These are phyloP conservation scores for Nemurella pictetii DNA, from an alignment of 2,888 invertebrate genomes.

Conservation along the genomic window DNA sequence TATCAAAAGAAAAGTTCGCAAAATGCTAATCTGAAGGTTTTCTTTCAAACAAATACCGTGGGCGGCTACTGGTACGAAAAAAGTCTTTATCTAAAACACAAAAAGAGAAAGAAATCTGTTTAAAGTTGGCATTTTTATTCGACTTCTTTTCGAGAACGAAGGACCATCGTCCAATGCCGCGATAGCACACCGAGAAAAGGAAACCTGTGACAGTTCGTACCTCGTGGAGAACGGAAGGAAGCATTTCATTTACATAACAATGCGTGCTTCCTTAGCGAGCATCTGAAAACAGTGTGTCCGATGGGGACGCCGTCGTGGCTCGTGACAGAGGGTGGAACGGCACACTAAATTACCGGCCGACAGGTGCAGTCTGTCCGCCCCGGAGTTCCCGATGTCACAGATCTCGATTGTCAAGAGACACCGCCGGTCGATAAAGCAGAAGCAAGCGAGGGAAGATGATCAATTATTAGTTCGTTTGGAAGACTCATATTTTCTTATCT, in stretches of 20 bases:
- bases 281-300: not conserved
- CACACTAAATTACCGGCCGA: not conserved
- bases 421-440: not conserved
- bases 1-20: not conserved
- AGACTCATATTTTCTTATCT: no score
- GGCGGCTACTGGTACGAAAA: not conserved
- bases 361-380: not conserved
- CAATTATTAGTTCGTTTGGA: no score
- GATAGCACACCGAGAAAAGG: not conserved
- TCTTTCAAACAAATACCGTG: not conserved
- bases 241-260: constrained; percentile 28
- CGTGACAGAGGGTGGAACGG: not conserved
- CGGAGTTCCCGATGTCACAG: not conserved
- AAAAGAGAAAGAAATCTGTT: not conserved
- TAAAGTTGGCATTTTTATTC: not conserved
- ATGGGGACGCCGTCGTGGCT: not conserved
- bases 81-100: not conserved
- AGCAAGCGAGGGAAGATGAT: not conserved
- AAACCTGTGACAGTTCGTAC: constrained; percentile 20
- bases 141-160: not conserved
- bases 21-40: not conserved
- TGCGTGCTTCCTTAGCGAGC: constrained; percentile 16
- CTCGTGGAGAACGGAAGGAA: constrained; percentile 24
- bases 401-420: not conserved
- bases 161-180: not conserved